Percentiles rank a stretch among this genome's conserved stretches.
Evolutionary conservation across 23 tunicate species (phyloP).

Genomic region (Clavelina lepadiformis): DNA sequence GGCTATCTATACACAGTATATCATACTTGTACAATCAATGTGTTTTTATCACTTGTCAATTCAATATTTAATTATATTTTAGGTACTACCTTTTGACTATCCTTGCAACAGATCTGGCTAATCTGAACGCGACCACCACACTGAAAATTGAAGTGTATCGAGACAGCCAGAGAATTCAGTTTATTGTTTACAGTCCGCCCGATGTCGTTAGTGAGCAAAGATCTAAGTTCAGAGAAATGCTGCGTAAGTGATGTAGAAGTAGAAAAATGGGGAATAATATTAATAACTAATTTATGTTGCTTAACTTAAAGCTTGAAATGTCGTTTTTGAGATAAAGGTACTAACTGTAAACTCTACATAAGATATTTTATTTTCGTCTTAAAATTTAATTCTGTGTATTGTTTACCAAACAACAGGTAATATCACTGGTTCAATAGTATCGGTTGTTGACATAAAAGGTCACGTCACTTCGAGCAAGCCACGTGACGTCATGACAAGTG

Average conservation of each 20-base stretch:
- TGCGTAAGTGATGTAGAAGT: conserved; percentile 21
- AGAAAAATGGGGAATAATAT: not conserved
- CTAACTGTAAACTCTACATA: no score
- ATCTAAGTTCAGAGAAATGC: conserved; percentile 17
- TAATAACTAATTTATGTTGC: not conserved
- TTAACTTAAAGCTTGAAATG: no score
- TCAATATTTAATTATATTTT: no score
- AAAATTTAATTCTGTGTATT: no score
- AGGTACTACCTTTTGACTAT: conserved; percentile 30
- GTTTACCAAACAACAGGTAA: no score
- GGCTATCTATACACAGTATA: no score
- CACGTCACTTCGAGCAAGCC: conserved; percentile 18
- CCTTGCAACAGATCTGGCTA: conserved; percentile 27
- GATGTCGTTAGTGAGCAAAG: conserved; percentile 39
- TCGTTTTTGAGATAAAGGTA: no score
- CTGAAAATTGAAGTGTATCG: conserved; percentile 20
- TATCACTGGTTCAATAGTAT: conserved; percentile 34
- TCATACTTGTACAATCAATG: no score
- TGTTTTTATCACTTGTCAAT: no score
- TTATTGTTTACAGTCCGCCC: conserved; percentile 54
- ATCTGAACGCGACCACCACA: conserved; percentile 11
- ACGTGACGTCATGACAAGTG: conserved; percentile 51
- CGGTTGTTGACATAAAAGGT: conserved; percentile 29
- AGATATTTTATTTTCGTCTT: no score
- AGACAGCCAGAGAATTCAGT: conserved; percentile 11